These are phyloP conservation scores for Notamacropus eugenii DNA, from an alignment of 2,797 vertebrate genomes.

Conservation along the genomic window DNA sequence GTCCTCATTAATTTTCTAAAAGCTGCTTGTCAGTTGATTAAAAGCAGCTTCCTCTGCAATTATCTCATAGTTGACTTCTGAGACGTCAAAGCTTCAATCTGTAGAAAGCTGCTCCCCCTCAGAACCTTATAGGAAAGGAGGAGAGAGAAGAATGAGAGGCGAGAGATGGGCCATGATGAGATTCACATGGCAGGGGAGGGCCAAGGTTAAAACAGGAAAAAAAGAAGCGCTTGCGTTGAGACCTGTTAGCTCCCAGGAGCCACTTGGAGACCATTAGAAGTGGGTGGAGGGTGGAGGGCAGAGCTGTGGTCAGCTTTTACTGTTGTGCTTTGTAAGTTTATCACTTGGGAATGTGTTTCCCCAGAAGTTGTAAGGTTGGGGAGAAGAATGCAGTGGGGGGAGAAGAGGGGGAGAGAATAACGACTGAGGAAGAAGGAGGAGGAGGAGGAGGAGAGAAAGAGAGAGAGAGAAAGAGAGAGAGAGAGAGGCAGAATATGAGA, in stretches of 20 bases:
- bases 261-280: conserved; percentile 27
- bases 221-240: conserved; percentile 45
- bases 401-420: not conserved
- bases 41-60: conserved; percentile 79
- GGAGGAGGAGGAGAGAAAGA: too few relatives aligned
- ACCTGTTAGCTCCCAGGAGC: conserved; percentile 44
- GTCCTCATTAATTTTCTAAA: conserved; percentile 81
- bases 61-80: conserved; percentile 78
- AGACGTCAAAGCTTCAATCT: conserved; percentile 68
- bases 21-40: conserved; percentile 79
- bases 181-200: conserved; percentile 64
- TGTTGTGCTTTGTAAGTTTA: conserved; percentile 32
- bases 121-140: conserved; percentile 43
- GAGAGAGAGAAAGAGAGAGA: not conserved
- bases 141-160: conserved; percentile 37
- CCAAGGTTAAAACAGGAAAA: conserved; percentile 68
- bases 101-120: conserved; percentile 70
- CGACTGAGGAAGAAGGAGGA: not conserved
- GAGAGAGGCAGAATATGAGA: too few relatives aligned
- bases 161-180: conserved; percentile 68
- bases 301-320: not conserved
- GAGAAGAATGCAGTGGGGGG: not conserved
- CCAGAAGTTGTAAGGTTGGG: not conserved
- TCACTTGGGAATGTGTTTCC: conserved; percentile 11
- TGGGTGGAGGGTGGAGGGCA: not conserved